Conservation (phyloP, 2,113 vertebrate species). For the Ochotona princeps region DNA sequence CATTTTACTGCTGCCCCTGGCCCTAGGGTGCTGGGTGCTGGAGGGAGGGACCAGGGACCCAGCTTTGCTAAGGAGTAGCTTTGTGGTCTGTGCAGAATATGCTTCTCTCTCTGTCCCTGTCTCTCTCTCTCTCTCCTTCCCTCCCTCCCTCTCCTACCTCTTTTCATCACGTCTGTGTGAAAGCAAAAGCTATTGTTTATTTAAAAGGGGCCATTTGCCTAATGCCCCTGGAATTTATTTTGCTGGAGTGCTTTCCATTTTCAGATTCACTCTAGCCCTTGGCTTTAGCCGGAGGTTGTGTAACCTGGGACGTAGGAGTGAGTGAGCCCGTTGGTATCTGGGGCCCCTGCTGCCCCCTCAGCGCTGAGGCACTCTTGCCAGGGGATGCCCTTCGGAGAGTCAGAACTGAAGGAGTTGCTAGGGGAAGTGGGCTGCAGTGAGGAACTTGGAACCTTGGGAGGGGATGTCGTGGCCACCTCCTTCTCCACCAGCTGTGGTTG, state of each 20-base stretch:
- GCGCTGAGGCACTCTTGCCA: not conserved
- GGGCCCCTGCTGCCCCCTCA: not conserved
- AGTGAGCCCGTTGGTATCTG: constrained; percentile 29
- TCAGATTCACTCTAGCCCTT: constrained; percentile 70
- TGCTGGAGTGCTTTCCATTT: constrained; percentile 70
- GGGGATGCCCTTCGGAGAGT: not conserved
- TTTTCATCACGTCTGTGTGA: constrained; percentile 58
- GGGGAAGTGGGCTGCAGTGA: not conserved
- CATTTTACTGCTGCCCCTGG: too few species aligned
- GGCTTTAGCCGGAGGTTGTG: constrained; percentile 58
- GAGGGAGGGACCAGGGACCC: not conserved
- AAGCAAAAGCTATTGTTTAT: constrained; percentile 72
- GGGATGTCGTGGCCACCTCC: not conserved
- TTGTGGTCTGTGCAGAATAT: not conserved
- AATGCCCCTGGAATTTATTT: constrained; percentile 80
- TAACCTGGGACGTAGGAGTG: constrained; percentile 56
- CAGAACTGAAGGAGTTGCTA: not conserved
- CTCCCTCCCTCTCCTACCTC: not conserved
- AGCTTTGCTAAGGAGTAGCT: not conserved
- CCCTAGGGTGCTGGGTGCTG: not conserved
- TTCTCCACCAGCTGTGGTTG: not conserved
- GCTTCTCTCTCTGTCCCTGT: not conserved
- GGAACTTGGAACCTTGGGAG: too few species aligned
- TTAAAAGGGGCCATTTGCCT: constrained; percentile 72
- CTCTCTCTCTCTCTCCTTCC: too few species aligned